phyloP scores from a whole-genome alignment of 2,113 vertebrate genomes.

The Elephas maximus region DNA sequence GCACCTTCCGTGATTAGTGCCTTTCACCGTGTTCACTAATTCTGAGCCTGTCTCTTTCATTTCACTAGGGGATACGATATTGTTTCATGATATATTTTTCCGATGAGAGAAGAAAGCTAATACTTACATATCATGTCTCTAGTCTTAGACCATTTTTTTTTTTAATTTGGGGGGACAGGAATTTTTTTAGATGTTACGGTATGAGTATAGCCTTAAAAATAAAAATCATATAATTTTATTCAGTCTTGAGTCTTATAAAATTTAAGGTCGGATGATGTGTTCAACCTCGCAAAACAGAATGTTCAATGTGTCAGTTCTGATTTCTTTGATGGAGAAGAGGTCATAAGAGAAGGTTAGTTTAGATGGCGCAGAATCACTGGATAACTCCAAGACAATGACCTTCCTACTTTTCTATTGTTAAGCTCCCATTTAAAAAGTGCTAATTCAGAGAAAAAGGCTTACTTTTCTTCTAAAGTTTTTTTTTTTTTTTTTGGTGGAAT shows the following conservation, averaged over 20 bases:
- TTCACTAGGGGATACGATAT: background rate
- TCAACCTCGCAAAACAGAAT: background rate
- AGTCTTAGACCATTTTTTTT: background rate
- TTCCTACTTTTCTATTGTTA: background rate
- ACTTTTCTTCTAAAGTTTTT: background rate
- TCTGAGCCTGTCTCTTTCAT: background rate
- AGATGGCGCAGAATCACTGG: background rate
- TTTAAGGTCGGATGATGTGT: background rate
- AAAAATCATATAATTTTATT: background rate
- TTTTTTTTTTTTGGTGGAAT: too few relatives aligned
- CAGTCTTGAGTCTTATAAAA: background rate
- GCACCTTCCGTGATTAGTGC: rapidly evolving
- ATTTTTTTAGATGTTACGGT: background rate
- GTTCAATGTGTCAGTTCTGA: too few relatives aligned
- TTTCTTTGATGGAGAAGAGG: background rate
- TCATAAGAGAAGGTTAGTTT: background rate
- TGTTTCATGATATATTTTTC: background rate
- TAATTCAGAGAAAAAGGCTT: background rate
- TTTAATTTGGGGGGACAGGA: background rate
- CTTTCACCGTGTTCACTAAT: background rate
- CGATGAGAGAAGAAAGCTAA: background rate
- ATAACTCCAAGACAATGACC: background rate
- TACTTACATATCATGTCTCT: background rate
- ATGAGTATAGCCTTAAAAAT: background rate
- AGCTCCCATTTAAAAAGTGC: background rate